Percentiles rank a stretch among this genome's conserved stretches.
Conservation (phyloP, 2,797 vertebrate genomes). For the Amazonetta brasiliensis region DNA sequence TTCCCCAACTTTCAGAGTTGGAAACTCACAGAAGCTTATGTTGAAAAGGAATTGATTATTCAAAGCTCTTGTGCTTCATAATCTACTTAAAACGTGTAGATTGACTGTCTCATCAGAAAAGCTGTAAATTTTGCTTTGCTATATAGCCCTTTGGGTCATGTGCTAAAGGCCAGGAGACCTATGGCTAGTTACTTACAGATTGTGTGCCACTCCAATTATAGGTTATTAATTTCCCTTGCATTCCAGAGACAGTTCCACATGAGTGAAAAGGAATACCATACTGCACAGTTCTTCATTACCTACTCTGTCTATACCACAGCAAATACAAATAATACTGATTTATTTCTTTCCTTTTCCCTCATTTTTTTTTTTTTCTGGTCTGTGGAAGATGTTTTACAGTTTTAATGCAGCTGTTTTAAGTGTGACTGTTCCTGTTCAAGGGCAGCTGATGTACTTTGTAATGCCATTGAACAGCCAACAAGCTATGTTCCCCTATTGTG, state of each 20-base stretch:
- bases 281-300: constrained; percentile 42
- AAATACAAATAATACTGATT: constrained; percentile 45
- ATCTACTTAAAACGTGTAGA: constrained; percentile 68
- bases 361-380: neutral
- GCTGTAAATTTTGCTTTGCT: constrained; percentile 55
- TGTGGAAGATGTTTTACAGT: constrained; percentile 55
- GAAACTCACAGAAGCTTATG: constrained; percentile 40
- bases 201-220: constrained; percentile 56
- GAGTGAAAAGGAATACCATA: constrained; percentile 19
- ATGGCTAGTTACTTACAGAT: constrained; percentile 17
- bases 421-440: constrained; percentile 52
- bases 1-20: constrained; percentile 46
- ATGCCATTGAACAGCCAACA: constrained; percentile 47
- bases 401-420: constrained; percentile 62
- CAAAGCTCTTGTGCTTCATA: constrained; percentile 61
- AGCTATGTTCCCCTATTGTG: constrained; percentile 63
- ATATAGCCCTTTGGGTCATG: neutral
- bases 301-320: constrained; percentile 26
- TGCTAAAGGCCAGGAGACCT: constrained; percentile 57
- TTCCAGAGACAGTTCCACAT: constrained; percentile 58
- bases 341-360: neutral
- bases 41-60: constrained; percentile 70
- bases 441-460: constrained; percentile 69
- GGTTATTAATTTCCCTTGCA: constrained; percentile 62
- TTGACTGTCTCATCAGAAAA: constrained; percentile 61